These are phyloP conservation scores for Gymnothorax reevesii DNA, from an alignment of 2,797 vertebrate genomes.

Conservation along the genomic window DNA sequence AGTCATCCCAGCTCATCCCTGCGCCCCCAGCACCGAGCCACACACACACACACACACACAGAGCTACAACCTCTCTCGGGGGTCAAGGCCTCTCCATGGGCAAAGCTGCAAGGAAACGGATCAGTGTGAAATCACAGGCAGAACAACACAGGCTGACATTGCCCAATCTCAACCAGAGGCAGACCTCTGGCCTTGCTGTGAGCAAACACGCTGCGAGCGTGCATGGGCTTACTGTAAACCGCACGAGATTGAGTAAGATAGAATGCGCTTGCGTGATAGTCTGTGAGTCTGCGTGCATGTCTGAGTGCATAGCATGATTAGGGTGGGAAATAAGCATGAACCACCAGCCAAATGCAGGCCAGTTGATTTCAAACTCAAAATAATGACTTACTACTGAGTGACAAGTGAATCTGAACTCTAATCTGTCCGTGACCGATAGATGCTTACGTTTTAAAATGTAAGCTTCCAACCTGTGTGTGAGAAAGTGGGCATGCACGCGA, in stretches of 20 bases:
- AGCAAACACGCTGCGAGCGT: neutral
- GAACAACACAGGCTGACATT: neutral
- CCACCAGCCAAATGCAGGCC: too few relatives aligned
- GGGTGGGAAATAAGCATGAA: too few relatives aligned
- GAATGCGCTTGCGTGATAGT: too few relatives aligned
- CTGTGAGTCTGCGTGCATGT: too few relatives aligned
- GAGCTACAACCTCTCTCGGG: neutral
- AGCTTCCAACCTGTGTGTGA: neutral
- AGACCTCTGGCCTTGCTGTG: neutral
- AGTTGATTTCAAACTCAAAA: too few relatives aligned
- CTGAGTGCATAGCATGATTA: too few relatives aligned
- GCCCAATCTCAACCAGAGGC: constrained; percentile 16
- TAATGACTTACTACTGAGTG: too few relatives aligned
- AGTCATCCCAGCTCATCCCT: constrained; percentile 82
- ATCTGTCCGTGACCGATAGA: too few relatives aligned
- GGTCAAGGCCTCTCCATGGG: neutral
- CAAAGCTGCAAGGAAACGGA: neutral
- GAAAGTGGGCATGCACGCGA: neutral
- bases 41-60: neutral
- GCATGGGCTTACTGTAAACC: neutral
- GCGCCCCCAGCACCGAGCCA: neutral
- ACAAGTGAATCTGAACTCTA: too few relatives aligned
- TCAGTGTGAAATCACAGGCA: neutral
- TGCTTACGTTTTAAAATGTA: neutral
- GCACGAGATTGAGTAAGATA: too few relatives aligned